Percentiles rank a stretch among this genome's conserved stretches.
Conservation (phyloP, 2,113 vertebrate species). For the Cepphus grylle region DNA sequence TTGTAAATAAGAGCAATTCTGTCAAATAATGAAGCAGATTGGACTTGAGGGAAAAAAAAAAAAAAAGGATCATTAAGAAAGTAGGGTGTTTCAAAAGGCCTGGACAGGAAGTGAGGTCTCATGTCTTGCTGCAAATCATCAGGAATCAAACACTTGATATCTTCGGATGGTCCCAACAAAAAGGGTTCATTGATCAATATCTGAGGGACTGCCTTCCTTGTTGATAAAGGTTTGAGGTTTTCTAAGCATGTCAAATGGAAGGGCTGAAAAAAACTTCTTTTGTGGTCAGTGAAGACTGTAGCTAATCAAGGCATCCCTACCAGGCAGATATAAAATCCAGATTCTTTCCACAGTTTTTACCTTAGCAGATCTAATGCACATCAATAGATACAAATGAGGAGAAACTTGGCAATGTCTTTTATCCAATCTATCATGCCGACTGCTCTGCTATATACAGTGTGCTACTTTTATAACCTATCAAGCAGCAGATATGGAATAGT, state of each 20-base stretch:
- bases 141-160: rapidly evolving
- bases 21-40: background rate
- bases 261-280: background rate
- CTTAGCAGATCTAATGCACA: constrained; percentile 43
- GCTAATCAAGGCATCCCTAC: constrained; percentile 38
- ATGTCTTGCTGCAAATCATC: background rate
- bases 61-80: background rate
- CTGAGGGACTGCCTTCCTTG: background rate
- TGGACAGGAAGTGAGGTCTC: background rate
- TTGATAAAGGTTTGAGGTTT: background rate
- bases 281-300: background rate
- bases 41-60: background rate
- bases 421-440: constrained; percentile 54
- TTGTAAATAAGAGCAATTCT: background rate
- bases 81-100: background rate
- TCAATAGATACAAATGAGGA: constrained; percentile 17
- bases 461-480: constrained; percentile 68
- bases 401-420: constrained; percentile 52
- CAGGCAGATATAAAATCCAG: constrained; percentile 62
- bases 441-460: constrained; percentile 23
- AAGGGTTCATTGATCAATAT: background rate
- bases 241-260: background rate
- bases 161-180: background rate
- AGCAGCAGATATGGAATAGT: constrained; percentile 61
- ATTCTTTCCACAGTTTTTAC: constrained; percentile 47